A percentile compares a stretch with the other conserved stretches of the same genome.
Conservation (phyloP, 2,113 vertebrate genomes). For the Passer domesticus region DNA sequence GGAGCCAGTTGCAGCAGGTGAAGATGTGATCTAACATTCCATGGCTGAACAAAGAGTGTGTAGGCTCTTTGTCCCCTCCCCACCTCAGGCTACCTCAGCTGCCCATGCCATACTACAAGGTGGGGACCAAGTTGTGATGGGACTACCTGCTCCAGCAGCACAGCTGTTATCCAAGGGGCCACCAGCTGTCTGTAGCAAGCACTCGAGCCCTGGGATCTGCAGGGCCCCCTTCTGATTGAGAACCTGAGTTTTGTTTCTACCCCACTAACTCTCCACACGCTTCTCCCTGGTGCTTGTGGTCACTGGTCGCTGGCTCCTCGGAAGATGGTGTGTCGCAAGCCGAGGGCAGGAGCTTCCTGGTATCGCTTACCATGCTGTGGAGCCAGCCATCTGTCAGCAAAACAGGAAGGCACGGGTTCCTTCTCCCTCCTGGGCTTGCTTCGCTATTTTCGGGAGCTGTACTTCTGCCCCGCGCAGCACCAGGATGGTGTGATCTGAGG, state of each 20-base stretch:
- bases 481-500: constrained; percentile 70
- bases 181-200: background rate
- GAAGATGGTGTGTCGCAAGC: constrained; percentile 72
- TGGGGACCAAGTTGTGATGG: background rate
- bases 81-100: background rate
- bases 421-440: constrained; percentile 81
- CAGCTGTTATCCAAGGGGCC: background rate
- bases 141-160: background rate
- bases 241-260: constrained; percentile 67
- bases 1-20: background rate
- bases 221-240: background rate
- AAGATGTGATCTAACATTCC: background rate
- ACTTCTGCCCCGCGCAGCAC: constrained; percentile 79
- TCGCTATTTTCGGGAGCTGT: constrained; percentile 83
- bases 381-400: constrained; percentile 87
- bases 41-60: background rate
- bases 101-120: background rate
- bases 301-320: constrained; percentile 54
- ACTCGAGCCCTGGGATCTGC: background rate
- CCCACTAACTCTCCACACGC: constrained; percentile 32
- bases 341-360: constrained; percentile 75
- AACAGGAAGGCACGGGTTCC: constrained; percentile 88
- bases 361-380: constrained; percentile 79
- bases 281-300: constrained; percentile 63
- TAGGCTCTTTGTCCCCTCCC: background rate